Conservation (phyloP, 2,888 invertebrate species). For the Rhingia campestris region DNA sequence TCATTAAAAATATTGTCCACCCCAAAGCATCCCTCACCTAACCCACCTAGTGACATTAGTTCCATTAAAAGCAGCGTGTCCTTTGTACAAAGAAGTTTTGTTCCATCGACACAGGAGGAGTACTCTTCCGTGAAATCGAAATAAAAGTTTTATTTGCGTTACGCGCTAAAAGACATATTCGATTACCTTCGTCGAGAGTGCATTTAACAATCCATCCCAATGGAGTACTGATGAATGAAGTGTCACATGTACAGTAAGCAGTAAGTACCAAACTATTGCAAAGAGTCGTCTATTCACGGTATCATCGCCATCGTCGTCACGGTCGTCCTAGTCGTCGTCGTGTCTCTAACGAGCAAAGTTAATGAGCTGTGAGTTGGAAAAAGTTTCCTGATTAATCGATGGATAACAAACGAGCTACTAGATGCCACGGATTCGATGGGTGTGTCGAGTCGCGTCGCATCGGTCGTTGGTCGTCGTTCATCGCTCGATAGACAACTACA, state of each 20-base stretch:
- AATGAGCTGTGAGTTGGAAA: slow-evolving; percentile 62
- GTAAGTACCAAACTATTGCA: slow-evolving; percentile 8
- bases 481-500: slow-evolving; percentile 5
- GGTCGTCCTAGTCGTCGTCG: neutral
- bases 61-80: neutral
- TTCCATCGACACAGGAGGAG: slow-evolving; percentile 3
- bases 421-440: neutral
- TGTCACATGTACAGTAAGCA: slow-evolving; percentile 18
- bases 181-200: neutral
- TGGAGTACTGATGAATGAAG: slow-evolving; percentile 35
- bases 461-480: too few relatives aligned
- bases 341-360: slow-evolving; percentile 51
- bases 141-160: slow-evolving; percentile 19
- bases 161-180: slow-evolving; percentile 6
- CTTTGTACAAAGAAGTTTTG: neutral
- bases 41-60: neutral
- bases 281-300: neutral
- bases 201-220: slow-evolving; percentile 8
- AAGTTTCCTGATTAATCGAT: slow-evolving; percentile 60
- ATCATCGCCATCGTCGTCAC: too few relatives aligned
- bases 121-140: slow-evolving; percentile 19
- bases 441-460: neutral
- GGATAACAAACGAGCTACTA: slow-evolving; percentile 39
- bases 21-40: neutral
- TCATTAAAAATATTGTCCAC: neutral